These are phyloP conservation scores for Ursus arctos DNA, from an alignment of 2,113 vertebrate species.

Conservation along the genomic window DNA sequence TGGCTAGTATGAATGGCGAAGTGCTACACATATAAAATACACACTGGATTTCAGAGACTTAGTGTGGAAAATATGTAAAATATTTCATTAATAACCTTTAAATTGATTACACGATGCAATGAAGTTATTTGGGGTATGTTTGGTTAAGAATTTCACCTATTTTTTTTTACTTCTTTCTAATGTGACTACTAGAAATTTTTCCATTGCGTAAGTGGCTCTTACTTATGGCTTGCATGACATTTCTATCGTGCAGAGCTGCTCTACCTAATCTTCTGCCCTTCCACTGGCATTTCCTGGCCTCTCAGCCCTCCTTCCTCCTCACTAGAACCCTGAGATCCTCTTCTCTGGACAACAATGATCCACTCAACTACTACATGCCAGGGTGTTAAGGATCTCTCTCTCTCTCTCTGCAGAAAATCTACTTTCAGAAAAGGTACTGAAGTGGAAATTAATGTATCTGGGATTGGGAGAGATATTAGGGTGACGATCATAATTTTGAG, in stretches of 20 bases:
- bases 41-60: neutral
- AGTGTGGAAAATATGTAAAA: neutral
- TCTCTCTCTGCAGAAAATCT: neutral
- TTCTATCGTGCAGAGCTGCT: neutral
- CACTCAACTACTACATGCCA: neutral
- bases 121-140: neutral
- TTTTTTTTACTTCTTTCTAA: neutral
- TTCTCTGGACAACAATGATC: neutral
- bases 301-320: neutral
- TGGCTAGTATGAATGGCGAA: neutral
- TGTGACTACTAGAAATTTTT: neutral
- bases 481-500: neutral
- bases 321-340: neutral
- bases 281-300: neutral
- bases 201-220: neutral
- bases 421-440: slow-evolving; percentile 23
- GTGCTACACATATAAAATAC: neutral
- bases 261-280: neutral
- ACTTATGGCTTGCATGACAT: neutral
- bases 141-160: neutral
- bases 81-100: neutral
- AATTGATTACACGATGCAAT: neutral
- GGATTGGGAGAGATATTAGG: neutral
- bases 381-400: neutral
- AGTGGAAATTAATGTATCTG: neutral